Conservation (phyloP, 2,113 vertebrate species). For the Seriola dumerili region DNA sequence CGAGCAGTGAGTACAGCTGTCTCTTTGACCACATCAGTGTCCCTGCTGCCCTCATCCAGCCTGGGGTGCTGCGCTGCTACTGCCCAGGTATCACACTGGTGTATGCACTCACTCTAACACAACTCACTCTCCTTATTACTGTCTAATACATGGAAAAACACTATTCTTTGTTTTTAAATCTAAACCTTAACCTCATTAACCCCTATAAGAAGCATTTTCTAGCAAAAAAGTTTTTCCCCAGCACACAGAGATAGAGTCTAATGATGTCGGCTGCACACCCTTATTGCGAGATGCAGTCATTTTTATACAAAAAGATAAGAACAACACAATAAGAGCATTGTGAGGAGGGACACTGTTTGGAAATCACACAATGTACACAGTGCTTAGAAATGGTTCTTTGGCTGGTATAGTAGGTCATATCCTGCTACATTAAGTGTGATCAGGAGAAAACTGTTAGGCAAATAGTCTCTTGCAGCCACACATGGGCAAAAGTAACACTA, state of each 20-base stretch:
- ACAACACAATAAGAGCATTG: constrained; percentile 6
- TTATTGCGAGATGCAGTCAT: background rate
- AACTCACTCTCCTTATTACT: background rate
- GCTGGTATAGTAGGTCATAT: constrained; percentile 31
- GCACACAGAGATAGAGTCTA: background rate
- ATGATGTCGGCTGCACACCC: background rate
- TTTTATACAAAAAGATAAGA: constrained; percentile 19
- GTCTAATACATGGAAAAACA: background rate
- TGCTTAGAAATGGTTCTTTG: constrained; percentile 13
- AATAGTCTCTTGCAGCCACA: constrained; percentile 2
- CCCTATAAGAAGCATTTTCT: constrained; percentile 3
- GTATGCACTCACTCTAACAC: background rate
- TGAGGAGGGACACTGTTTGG: background rate
- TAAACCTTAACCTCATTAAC: background rate
- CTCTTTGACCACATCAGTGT: constrained; percentile 99
- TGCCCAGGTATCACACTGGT: constrained; percentile 91
- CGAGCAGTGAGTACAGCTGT: constrained; percentile 97
- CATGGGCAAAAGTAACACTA: background rate
- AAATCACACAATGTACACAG: background rate
- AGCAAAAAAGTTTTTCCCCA: background rate
- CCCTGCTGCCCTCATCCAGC: constrained; percentile 97
- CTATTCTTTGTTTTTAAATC: constrained; percentile 2
- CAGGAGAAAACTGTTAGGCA: constrained; percentile 16
- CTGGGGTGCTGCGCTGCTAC: constrained; percentile 98
- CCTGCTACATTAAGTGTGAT: constrained; percentile 27